Evolutionary conservation across 2,888 invertebrate genomes (phyloP).

Genomic region (Pachliopta kotzebuea): DNA sequence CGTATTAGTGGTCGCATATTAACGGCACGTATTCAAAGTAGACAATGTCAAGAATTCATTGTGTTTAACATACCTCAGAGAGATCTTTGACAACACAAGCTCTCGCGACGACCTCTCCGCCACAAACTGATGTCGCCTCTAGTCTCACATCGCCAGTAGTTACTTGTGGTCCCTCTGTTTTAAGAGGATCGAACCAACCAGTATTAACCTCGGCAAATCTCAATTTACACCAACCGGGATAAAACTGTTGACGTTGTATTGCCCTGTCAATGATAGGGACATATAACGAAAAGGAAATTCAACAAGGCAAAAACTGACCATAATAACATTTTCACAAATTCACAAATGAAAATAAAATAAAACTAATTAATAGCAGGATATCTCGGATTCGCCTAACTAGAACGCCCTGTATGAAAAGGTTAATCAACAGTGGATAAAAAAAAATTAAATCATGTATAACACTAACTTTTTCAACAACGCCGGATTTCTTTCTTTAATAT

Average conservation of each 20-base stretch:
- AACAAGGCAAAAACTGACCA: neutral
- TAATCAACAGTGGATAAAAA: too few relatives aligned
- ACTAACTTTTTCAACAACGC: slow-evolving; percentile 82
- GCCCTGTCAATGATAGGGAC: slow-evolving; percentile 75
- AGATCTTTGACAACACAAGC: slow-evolving; percentile 87
- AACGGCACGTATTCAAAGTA: too few relatives aligned
- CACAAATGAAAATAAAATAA: too few relatives aligned
- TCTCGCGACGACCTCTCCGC: slow-evolving; percentile 83
- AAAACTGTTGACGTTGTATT: slow-evolving; percentile 81
- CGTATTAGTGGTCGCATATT: too few relatives aligned
- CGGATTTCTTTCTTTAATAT: slow-evolving; percentile 78
- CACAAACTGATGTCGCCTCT: slow-evolving; percentile 85
- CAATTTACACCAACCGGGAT: slow-evolving; percentile 79
- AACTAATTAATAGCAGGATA: too few relatives aligned
- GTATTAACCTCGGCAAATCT: slow-evolving; percentile 83
- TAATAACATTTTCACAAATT: neutral
- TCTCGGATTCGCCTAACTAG: too few relatives aligned
- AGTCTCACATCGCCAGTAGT: slow-evolving; percentile 51
- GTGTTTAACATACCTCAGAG: slow-evolving; percentile 74
- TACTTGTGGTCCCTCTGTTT: slow-evolving; percentile 39
- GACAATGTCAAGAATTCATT: neutral
- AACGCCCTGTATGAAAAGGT: too few relatives aligned
- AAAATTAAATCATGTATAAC: neutral
- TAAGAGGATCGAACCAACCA: slow-evolving; percentile 63
- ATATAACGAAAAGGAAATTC: neutral